Conservation (phyloP, 2,797 vertebrate genomes). For the Anniella stebbinsi region DNA sequence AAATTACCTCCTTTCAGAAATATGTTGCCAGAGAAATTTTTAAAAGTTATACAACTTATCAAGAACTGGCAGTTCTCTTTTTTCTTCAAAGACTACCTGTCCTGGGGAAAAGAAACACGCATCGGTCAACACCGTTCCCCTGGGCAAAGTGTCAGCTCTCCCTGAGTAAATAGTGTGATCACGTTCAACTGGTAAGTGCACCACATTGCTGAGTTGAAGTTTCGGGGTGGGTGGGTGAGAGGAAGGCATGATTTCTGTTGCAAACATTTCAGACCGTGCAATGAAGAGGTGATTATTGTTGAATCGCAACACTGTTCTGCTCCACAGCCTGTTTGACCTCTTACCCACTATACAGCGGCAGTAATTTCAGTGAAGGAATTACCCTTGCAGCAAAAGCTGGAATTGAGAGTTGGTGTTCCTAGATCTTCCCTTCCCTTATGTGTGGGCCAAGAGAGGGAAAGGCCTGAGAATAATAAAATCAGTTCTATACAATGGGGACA, state of each 20-base stretch:
- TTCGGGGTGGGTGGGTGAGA: neutral
- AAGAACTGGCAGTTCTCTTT: neutral
- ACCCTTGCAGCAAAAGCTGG: neutral
- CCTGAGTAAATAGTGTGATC: neutral
- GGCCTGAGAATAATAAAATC: neutral
- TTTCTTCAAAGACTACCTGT: neutral
- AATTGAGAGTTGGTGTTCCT: neutral
- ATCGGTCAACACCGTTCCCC: neutral
- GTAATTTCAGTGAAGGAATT: neutral
- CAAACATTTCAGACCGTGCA: neutral
- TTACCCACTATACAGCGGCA: neutral
- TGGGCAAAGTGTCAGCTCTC: neutral
- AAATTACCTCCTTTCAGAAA: slow-evolving; percentile 11
- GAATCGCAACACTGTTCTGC: neutral
- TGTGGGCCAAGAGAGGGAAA: neutral
- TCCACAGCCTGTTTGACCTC: neutral
- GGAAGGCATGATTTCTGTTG: neutral
- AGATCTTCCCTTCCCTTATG: neutral
- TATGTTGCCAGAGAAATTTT: neutral
- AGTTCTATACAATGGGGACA: no score
- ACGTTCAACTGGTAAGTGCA: neutral
- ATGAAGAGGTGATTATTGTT: neutral
- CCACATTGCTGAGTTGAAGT: no score
- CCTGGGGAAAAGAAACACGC: neutral
- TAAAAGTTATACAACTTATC: neutral